These are phyloP conservation scores for Gallinago stenura DNA, from an alignment of 2,797 vertebrate species.

Conservation along the genomic window DNA sequence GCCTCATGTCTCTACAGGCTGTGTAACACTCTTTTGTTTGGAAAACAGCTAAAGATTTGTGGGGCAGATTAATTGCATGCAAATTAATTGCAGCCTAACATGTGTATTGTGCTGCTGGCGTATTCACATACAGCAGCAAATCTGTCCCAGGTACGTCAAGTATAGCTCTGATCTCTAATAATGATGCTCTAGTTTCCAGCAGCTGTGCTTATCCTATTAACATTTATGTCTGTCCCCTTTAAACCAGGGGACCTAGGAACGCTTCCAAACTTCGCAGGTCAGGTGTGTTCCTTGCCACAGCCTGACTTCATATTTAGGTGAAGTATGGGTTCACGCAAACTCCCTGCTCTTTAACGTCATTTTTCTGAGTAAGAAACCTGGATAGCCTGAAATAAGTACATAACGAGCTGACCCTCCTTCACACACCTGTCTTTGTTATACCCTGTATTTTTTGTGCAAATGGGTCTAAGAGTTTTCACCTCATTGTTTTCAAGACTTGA, in stretches of 20 bases:
- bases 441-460: not conserved
- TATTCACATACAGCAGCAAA: constrained; percentile 33
- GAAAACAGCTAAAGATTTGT: not conserved
- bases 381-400: not conserved
- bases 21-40: not conserved
- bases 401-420: not conserved
- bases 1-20: not conserved
- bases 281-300: not conserved
- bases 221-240: constrained; percentile 35
- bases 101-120: not conserved
- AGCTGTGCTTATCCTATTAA: constrained; percentile 48
- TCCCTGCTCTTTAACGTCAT: not conserved
- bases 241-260: not conserved
- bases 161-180: constrained; percentile 40
- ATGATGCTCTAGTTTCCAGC: constrained; percentile 12
- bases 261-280: not conserved
- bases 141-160: constrained; percentile 6
- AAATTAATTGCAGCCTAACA: not conserved
- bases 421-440: not conserved
- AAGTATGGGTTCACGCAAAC: not conserved
- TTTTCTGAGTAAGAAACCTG: not conserved
- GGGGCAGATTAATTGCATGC: not conserved
- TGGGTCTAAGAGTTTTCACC: not conserved
- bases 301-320: not conserved
- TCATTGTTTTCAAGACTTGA: not conserved